These are phyloP conservation scores for Scomberomorus guttatus DNA, from an alignment of 2,797 vertebrate genomes.

Conservation along the genomic window DNA sequence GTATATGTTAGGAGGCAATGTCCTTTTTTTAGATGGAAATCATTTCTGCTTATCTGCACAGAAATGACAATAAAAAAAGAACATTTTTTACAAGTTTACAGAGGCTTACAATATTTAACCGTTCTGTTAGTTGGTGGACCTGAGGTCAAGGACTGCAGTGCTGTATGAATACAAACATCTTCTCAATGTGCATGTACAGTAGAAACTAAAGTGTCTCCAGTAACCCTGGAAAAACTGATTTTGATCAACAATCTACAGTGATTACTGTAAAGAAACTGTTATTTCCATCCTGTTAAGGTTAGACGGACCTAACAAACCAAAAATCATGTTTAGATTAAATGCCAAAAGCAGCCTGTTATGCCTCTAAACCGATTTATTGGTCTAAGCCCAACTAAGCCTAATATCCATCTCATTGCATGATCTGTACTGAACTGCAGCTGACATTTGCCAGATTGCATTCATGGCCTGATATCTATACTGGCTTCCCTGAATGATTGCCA, in stretches of 20 bases:
- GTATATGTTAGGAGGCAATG: background rate
- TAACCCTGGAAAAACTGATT: background rate
- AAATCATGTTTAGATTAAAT: conserved; percentile 9
- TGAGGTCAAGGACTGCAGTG: background rate
- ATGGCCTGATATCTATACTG: conserved; percentile 36
- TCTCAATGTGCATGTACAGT: background rate
- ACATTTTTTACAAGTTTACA: background rate
- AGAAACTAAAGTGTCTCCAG: no score
- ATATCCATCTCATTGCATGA: conserved; percentile 48
- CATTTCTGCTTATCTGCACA: background rate
- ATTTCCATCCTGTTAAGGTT: background rate
- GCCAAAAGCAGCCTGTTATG: background rate
- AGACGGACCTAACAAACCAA: background rate
- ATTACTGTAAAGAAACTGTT: background rate
- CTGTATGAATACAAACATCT: no score
- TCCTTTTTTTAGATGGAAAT: background rate
- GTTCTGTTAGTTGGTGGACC: background rate
- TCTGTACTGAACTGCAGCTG: conserved; percentile 43
- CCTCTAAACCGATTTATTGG: conserved; percentile 37
- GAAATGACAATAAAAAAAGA: background rate
- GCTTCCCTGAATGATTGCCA: conserved; percentile 47
- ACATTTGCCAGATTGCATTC: conserved; percentile 54
- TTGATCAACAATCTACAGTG: background rate
- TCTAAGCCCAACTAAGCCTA: conserved; percentile 15
- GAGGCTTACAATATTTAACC: background rate